These are phyloP conservation scores for Pipra filicauda DNA, from an alignment of 2,113 vertebrate species.

Conservation along the genomic window DNA sequence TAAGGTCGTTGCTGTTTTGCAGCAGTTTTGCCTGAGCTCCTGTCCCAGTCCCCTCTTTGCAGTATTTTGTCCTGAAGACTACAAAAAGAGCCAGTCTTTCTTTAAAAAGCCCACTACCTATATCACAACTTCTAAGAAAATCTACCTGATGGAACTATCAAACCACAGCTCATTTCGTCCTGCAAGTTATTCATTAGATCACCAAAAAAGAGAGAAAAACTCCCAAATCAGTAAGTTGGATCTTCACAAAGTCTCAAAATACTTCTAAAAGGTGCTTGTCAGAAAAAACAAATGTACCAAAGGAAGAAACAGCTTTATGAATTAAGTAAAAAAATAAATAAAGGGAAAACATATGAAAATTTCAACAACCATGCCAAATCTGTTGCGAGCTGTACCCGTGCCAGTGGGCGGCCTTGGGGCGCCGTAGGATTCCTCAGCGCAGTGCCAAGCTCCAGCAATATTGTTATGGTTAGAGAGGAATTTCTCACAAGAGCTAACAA, in stretches of 20 bases:
- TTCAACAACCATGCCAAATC: conserved; percentile 53
- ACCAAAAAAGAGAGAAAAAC: neutral
- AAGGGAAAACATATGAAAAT: conserved; percentile 37
- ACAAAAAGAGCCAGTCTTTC: neutral
- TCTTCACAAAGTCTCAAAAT: neutral
- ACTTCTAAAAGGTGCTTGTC: neutral
- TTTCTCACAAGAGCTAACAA: conserved; percentile 84
- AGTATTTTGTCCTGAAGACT: neutral
- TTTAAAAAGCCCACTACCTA: neutral
- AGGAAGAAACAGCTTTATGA: conserved; percentile 29
- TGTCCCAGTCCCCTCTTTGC: neutral
- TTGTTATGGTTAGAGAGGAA: conserved; percentile 78
- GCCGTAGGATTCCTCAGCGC: conserved; percentile 68
- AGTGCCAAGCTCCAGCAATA: conserved; percentile 78
- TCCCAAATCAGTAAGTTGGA: neutral
- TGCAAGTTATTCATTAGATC: neutral
- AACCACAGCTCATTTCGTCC: neutral
- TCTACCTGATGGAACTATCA: neutral
- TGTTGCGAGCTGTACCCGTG: conserved; percentile 67
- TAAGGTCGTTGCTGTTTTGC: neutral
- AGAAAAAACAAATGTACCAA: conserved; percentile 13
- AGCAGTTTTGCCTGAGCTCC: neutral
- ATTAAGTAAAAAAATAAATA: conserved; percentile 55
- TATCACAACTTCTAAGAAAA: neutral
- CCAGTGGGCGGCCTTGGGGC: conserved; percentile 72